A percentile compares a stretch with the other conserved stretches of the same genome.
These are phyloP conservation scores for Bombyx mandarina DNA, from an alignment of 1,140 invertebrate species.

Conservation along the genomic window DNA sequence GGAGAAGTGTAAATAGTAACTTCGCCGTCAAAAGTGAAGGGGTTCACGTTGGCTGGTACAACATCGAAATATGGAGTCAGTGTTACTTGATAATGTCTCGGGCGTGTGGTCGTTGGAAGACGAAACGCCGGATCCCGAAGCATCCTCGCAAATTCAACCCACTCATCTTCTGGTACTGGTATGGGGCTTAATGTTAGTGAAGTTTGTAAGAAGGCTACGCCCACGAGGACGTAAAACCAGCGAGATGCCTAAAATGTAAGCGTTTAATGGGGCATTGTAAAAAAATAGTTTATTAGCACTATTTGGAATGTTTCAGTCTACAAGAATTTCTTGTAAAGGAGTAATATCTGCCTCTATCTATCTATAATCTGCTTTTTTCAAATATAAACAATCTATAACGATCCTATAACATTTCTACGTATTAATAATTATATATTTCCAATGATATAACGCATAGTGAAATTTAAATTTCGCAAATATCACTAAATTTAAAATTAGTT, in stretches of 20 bases:
- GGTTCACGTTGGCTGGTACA: constrained; percentile 24
- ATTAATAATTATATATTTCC: too few species aligned
- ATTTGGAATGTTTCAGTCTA: too few species aligned
- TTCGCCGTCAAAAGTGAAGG: constrained; percentile 74
- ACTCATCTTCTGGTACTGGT: constrained; percentile 43
- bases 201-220: constrained; percentile 31
- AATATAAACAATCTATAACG: too few species aligned
- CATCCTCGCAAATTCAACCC: constrained; percentile 33
- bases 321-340: too few species aligned
- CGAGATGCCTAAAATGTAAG: constrained; percentile 21
- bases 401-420: too few species aligned
- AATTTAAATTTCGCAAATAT: background rate
- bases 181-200: constrained; percentile 33
- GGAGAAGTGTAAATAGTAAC: constrained; percentile 66
- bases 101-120: constrained; percentile 37
- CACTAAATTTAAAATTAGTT: constrained; percentile 8
- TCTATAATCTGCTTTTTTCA: too few species aligned
- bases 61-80: constrained; percentile 74
- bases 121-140: constrained; percentile 40
- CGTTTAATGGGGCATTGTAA: too few species aligned
- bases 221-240: constrained; percentile 36
- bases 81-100: constrained; percentile 73
- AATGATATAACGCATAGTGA: background rate
- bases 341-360: too few species aligned
- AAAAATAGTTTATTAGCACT: too few species aligned